These are phyloP conservation scores for Gastracanthus pulcherrimus DNA, from an alignment of 2,888 invertebrate genomes.

Conservation along the genomic window DNA sequence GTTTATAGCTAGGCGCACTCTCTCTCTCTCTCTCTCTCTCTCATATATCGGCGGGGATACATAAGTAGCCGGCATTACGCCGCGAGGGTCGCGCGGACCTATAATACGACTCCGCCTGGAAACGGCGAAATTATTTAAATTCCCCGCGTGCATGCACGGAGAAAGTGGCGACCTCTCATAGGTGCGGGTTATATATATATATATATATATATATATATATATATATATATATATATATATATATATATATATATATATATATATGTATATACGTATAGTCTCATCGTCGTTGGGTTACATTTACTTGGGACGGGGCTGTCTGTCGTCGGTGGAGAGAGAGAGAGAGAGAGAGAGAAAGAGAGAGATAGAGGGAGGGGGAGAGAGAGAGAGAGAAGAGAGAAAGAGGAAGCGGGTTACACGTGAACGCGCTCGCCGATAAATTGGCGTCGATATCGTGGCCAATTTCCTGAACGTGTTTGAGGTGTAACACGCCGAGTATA, in stretches of 20 bases:
- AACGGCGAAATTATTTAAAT: conserved; percentile 75
- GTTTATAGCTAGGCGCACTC: not conserved
- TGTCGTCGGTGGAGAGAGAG: not conserved
- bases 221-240: not conserved
- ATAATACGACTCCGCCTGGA: conserved; percentile 71
- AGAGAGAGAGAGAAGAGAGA: conserved; percentile 9
- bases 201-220: not conserved
- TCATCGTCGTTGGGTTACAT: conserved; percentile 52
- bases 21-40: conserved; percentile 37
- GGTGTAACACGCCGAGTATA: conserved; percentile 61
- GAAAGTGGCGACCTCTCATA: conserved; percentile 31
- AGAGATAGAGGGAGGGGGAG: conserved; percentile 20
- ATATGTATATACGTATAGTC: not conserved
- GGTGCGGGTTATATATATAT: not conserved
- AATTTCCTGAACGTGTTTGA: conserved; percentile 73
- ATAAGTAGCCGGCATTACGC: conserved; percentile 72
- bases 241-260: not conserved
- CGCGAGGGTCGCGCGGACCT: conserved; percentile 61
- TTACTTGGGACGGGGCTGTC: not conserved
- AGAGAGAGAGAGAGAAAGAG: conserved; percentile 19
- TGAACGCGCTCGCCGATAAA: conserved; percentile 67
- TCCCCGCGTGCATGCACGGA: conserved; percentile 60
- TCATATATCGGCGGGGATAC: not conserved
- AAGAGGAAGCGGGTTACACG: conserved; percentile 35
- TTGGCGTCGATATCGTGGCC: conserved; percentile 72